Percentiles rank a stretch among this genome's conserved stretches.
Evolutionary conservation across 2,113 vertebrate genomes (phyloP).

Genomic region (Motacilla tschutschensis): DNA sequence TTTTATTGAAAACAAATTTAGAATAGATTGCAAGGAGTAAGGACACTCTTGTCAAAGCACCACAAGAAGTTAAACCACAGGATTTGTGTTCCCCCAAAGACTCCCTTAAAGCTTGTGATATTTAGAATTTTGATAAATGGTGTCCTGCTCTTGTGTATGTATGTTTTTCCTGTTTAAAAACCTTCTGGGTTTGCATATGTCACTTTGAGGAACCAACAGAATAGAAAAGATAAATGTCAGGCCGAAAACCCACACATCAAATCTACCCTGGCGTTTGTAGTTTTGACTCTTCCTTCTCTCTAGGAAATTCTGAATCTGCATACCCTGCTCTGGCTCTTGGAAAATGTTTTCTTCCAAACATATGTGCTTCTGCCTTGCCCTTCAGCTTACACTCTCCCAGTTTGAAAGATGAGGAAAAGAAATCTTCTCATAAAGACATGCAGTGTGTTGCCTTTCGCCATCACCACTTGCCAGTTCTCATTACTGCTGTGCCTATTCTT

Average conservation of each 20-base stretch:
- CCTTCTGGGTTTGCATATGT: background rate
- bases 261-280: background rate
- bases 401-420: background rate
- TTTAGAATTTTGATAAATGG: background rate
- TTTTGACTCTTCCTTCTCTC: background rate
- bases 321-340: background rate
- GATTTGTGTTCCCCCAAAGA: background rate
- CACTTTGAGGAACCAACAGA: background rate
- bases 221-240: background rate
- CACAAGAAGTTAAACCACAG: background rate
- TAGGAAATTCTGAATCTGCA: background rate
- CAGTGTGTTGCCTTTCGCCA: background rate
- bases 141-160: background rate
- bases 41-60: background rate
- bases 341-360: background rate
- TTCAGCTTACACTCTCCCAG: background rate
- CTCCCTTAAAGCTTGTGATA: background rate
- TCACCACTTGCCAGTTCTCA: constrained; percentile 2
- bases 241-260: background rate
- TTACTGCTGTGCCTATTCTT: background rate
- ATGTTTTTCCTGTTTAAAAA: background rate
- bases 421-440: background rate
- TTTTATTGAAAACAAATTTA: background rate
- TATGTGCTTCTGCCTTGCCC: background rate
- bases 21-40: background rate